Percentiles rank a stretch among this genome's conserved stretches.
phyloP scores from a whole-genome alignment of 2,797 vertebrate genomes.

The Sandelia bainsii region DNA sequence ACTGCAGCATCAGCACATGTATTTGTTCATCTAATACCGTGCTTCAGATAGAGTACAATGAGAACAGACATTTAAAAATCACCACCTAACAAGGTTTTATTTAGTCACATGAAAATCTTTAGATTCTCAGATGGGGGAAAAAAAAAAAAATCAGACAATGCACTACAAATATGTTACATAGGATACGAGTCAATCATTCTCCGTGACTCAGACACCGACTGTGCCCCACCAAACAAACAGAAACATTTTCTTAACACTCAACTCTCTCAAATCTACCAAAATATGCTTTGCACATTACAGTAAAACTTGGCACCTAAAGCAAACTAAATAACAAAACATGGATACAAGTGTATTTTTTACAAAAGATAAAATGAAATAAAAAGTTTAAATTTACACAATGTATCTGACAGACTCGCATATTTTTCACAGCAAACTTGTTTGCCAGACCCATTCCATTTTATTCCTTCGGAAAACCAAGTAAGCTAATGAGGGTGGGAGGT shows the following conservation, averaged over 20 bases:
- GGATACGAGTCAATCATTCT: conserved; percentile 49
- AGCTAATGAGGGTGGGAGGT: conserved; percentile 52
- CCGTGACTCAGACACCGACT: conserved; percentile 47
- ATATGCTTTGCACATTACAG: conserved; percentile 86
- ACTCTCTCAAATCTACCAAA: conserved; percentile 78
- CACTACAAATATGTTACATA: conserved; percentile 83
- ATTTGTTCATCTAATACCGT: not conserved
- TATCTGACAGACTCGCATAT: conserved; percentile 73
- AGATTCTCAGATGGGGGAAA: conserved; percentile 64
- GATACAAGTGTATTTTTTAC: conserved; percentile 78
- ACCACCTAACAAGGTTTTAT: conserved; percentile 79
- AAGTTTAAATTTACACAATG: conserved; percentile 84
- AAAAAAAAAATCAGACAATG: conserved; percentile 69
- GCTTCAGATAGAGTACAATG: too few relatives aligned
- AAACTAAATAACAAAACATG: conserved; percentile 77
- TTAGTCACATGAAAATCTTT: conserved; percentile 71
- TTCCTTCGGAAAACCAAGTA: conserved; percentile 72
- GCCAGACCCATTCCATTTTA: conserved; percentile 78
- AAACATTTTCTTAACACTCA: conserved; percentile 56
- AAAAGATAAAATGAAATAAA: conserved; percentile 85
- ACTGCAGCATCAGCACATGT: too few relatives aligned
- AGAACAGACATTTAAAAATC: conserved; percentile 78
- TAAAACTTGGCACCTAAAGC: conserved; percentile 84
- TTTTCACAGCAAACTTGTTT: conserved; percentile 74
- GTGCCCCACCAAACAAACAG: conserved; percentile 60